These are phyloP conservation scores for Pelochelys cantorii DNA, from an alignment of 2,797 vertebrate genomes.

Conservation along the genomic window DNA sequence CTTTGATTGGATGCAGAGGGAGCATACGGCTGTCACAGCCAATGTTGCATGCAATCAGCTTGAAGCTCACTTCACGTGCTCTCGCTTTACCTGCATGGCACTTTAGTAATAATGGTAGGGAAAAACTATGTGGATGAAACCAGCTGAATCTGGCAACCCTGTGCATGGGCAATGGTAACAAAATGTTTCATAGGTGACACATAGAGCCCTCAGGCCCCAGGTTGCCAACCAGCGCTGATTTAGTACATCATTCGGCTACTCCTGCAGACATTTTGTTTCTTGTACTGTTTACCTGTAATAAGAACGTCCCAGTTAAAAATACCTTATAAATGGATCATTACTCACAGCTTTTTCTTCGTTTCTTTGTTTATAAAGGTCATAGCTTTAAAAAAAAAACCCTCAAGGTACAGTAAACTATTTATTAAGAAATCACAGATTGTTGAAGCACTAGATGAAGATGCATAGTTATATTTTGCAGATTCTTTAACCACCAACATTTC, in stretches of 20 bases:
- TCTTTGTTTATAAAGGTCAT: neutral
- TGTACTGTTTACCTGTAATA: neutral
- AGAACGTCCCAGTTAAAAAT: rapidly evolving
- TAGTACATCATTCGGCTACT: neutral
- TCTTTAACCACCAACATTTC: neutral
- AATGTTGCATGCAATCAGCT: no score
- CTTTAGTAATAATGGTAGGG: no score
- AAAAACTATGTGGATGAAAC: no score
- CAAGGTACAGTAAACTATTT: neutral
- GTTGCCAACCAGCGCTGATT: neutral
- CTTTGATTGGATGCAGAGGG: no score
- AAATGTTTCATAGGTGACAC: no score
- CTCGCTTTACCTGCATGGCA: no score
- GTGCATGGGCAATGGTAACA: no score
- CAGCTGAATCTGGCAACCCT: no score
- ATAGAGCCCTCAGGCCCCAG: no score
- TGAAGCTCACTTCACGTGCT: no score
- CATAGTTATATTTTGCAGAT: neutral
- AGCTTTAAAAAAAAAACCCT: neutral
- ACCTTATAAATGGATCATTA: neutral
- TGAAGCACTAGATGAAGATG: neutral
- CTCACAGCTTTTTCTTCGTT: neutral
- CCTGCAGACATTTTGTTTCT: neutral
- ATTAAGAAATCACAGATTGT: neutral
- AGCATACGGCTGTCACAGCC: no score